phyloP scores from a whole-genome alignment of 2,113 vertebrate species.

The Sorex araneus region DNA sequence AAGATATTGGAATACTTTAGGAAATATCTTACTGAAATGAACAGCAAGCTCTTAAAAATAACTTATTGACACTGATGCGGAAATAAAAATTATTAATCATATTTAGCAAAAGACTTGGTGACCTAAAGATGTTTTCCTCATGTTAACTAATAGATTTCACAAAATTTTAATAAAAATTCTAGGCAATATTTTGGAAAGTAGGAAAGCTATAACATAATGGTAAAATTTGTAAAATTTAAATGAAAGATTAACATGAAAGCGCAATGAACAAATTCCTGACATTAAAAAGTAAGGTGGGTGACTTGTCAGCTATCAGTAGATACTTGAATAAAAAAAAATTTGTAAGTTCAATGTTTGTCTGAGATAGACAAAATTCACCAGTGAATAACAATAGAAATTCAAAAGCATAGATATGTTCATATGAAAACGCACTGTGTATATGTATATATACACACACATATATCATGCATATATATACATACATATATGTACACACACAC shows the following conservation, averaged over 20 bases:
- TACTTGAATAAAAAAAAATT: background rate
- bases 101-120: background rate
- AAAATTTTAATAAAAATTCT: conserved; percentile 33
- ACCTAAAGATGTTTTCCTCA: conserved; percentile 4
- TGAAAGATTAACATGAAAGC: background rate
- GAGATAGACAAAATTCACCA: background rate
- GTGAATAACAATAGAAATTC: background rate
- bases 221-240: background rate
- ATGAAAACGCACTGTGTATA: background rate
- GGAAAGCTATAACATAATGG: background rate
- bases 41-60: conserved; percentile 43
- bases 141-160: background rate
- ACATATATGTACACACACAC: no score
- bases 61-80: conserved; percentile 10
- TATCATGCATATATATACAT: no score
- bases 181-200: background rate
- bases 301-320: background rate
- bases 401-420: background rate
- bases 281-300: background rate
- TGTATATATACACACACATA: background rate
- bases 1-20: conserved; percentile 31
- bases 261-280: background rate
- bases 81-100: background rate
- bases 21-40: background rate
- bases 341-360: background rate